Conservation (phyloP, 2,113 vertebrate species). For the Martes martes region DNA sequence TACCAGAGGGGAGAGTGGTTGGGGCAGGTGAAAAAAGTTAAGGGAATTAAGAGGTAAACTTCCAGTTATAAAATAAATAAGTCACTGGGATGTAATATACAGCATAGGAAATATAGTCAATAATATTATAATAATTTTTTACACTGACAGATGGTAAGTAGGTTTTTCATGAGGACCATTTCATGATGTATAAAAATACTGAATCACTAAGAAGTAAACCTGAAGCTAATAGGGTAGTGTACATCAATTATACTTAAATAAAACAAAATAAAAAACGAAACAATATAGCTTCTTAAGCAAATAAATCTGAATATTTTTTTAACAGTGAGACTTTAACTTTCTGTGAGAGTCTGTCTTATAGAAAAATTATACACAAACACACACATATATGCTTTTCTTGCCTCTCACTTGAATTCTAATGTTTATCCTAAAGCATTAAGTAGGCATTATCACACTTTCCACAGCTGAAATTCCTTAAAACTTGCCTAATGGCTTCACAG, state of each 20-base stretch:
- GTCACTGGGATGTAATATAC: not conserved
- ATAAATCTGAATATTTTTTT: not conserved
- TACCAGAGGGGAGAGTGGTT: not conserved
- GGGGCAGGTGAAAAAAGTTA: not conserved
- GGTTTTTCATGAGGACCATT: not conserved
- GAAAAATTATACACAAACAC: not conserved
- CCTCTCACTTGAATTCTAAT: not conserved
- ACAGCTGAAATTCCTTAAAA: slow-evolving; percentile 48
- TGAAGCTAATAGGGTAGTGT: not conserved
- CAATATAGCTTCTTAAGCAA: not conserved
- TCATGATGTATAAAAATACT: not conserved
- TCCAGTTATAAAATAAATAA: not conserved
- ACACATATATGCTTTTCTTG: not conserved
- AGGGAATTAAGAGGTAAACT: not conserved
- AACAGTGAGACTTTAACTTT: not conserved
- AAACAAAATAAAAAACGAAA: not conserved
- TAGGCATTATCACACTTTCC: slow-evolving; percentile 20
- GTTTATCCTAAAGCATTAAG: slow-evolving; percentile 17
- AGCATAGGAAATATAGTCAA: not conserved
- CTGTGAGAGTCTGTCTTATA: not conserved
- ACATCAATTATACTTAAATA: not conserved
- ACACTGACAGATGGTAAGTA: not conserved
- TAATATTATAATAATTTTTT: not conserved
- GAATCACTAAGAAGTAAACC: not conserved
- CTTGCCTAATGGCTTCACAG: slow-evolving; percentile 13